A percentile compares a stretch with the other conserved stretches of the same genome.
Evolutionary conservation across 2,888 invertebrate genomes (phyloP).

Genomic region (Mythimna albipuncta): DNA sequence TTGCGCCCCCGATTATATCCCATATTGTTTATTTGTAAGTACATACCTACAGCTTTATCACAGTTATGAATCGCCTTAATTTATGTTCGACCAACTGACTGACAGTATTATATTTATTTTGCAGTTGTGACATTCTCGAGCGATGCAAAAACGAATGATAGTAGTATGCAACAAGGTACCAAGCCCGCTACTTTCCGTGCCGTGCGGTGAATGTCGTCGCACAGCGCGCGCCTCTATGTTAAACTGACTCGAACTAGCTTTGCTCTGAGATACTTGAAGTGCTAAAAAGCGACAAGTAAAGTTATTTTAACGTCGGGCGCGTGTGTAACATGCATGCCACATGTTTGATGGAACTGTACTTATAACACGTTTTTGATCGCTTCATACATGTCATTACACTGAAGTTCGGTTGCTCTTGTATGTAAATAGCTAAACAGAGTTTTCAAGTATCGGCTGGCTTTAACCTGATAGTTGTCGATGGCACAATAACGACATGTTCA

Average conservation of each 20-base stretch:
- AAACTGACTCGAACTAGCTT: conserved; percentile 34
- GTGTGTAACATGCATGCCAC: conserved; percentile 68
- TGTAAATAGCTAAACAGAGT: conserved; percentile 13
- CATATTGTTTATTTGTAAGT: conserved; percentile 22
- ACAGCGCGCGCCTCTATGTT: conserved; percentile 40
- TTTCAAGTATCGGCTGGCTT: conserved; percentile 5
- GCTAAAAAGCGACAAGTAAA: conserved; percentile 8
- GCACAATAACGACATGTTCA: background rate
- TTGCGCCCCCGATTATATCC: conserved; percentile 15
- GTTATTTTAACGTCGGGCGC: conserved; percentile 49
- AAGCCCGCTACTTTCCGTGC: conserved; percentile 57
- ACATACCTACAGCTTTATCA: conserved; percentile 6
- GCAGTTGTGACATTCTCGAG: conserved; percentile 87
- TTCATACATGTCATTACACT: conserved; percentile 33
- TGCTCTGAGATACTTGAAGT: background rate
- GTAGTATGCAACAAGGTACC: conserved; percentile 82
- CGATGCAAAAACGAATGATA: conserved; percentile 81
- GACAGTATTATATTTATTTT: conserved; percentile 77
- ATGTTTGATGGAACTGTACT: conserved; percentile 56
- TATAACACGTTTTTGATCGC: conserved; percentile 56
- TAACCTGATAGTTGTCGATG: conserved; percentile 9
- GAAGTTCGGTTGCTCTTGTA: conserved; percentile 1
- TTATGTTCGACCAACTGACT: conserved; percentile 64
- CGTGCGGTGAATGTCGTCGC: conserved; percentile 62
- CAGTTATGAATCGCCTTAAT: conserved; percentile 20